Conservation (phyloP, 1,140 invertebrate genomes). For the Panonychus citri region DNA sequence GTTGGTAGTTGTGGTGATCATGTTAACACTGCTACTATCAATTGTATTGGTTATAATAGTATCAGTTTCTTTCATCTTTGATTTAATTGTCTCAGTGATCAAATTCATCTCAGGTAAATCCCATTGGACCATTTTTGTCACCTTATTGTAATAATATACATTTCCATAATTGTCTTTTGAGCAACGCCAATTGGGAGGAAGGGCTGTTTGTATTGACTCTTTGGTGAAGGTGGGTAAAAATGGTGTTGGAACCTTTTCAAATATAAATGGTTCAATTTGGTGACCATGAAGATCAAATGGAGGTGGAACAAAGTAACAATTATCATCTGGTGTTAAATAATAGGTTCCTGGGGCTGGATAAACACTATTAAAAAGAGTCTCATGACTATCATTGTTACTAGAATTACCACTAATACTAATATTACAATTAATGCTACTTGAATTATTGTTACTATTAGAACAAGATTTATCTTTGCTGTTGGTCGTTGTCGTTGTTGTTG, state of each 20-base stretch:
- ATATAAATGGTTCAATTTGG: not conserved
- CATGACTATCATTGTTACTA: not conserved
- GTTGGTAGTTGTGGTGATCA: too few relatives aligned
- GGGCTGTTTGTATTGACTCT: constrained; percentile 28
- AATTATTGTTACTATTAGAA: not conserved
- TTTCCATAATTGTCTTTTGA: constrained; percentile 51
- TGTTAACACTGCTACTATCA: too few relatives aligned
- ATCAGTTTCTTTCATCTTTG: not conserved
- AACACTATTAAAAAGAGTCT: constrained; percentile 3
- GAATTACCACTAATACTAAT: not conserved
- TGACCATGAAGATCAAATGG: not conserved
- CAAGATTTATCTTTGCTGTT: not conserved
- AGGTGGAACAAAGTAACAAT: constrained; percentile 6
- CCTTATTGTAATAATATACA: constrained; percentile 50
- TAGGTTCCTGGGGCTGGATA: constrained; percentile 7
- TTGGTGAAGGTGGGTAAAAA: constrained; percentile 24
- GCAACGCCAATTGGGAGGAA: constrained; percentile 68
- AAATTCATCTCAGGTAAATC: constrained; percentile 2
- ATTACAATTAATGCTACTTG: constrained; percentile 1
- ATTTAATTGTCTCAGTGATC: not conserved
- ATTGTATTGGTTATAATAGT: not conserved
- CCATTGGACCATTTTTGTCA: constrained; percentile 6
- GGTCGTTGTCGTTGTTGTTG: not conserved
- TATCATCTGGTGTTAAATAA: not conserved
- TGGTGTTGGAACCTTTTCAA: constrained; percentile 14